phyloP scores from a whole-genome alignment of 1,140 invertebrate species.

The Hycleus cichorii region DNA sequence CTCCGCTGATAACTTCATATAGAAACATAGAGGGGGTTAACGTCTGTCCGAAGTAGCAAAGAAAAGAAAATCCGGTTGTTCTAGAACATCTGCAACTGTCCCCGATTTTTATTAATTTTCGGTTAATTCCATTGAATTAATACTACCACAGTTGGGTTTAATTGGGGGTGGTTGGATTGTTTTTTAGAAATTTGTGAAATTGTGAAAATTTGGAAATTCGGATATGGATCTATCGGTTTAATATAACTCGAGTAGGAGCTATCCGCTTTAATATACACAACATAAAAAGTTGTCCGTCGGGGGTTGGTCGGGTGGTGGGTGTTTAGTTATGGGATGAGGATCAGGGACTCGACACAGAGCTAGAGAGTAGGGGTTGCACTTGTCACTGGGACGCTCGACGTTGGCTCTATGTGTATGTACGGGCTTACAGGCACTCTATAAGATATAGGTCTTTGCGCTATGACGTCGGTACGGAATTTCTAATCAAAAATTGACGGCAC shows the following conservation, averaged over 20 bases:
- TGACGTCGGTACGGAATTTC: no score
- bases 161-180: no score
- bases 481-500: no score
- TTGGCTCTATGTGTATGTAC: not conserved
- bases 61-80: not conserved
- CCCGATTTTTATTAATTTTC: not conserved
- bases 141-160: no score
- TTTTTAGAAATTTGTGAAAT: not conserved
- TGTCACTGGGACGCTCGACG: conserved; percentile 34
- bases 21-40: not conserved
- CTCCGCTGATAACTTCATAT: conserved; percentile 2
- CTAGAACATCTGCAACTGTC: not conserved
- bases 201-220: not conserved
- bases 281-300: conserved; percentile 40
- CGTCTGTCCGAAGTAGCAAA: no score
- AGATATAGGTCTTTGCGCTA: no score
- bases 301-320: conserved; percentile 25
- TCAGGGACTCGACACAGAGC: conserved; percentile 16
- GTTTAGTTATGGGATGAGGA: conserved; percentile 14
- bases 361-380: conserved; percentile 28
- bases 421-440: no score
- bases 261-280: conserved; percentile 39
- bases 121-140: no score
- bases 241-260: conserved; percentile 14
- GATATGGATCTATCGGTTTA: conserved; percentile 31